Evolutionary conservation across 1,140 invertebrate species (phyloP).

Genomic region (Xylocopa sonorina): DNA sequence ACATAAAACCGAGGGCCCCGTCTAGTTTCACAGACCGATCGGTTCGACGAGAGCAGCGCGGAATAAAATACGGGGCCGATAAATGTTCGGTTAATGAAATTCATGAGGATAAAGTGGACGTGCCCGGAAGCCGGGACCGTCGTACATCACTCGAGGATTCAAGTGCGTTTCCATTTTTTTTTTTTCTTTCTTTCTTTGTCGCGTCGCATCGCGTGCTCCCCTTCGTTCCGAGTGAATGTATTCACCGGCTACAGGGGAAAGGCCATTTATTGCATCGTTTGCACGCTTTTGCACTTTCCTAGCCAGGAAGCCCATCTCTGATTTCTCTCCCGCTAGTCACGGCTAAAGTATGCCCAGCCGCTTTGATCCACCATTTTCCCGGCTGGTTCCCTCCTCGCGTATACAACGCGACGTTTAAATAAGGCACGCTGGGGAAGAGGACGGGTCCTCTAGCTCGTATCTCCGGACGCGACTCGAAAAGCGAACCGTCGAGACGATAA

Average conservation of each 20-base stretch:
- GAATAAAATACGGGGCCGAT: constrained; percentile 33
- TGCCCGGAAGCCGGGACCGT: constrained; percentile 46
- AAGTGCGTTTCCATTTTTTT: constrained; percentile 70
- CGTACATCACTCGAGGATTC: constrained; percentile 69
- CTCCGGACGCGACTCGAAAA: background rate
- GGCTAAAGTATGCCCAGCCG: constrained; percentile 48
- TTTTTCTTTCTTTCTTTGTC: constrained; percentile 58
- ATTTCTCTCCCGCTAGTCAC: constrained; percentile 51
- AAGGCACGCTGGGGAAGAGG: constrained; percentile 4
- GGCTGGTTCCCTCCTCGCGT: constrained; percentile 20
- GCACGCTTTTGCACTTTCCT: constrained; percentile 66
- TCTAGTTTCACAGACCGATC: background rate
- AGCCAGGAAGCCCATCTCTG: constrained; percentile 71
- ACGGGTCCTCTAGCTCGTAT: constrained; percentile 25
- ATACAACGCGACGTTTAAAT: background rate
- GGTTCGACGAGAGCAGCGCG: background rate
- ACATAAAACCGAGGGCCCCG: constrained; percentile 13
- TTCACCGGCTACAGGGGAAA: constrained; percentile 67
- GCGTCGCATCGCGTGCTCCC: constrained; percentile 66
- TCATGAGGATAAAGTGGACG: constrained; percentile 67
- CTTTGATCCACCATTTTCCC: constrained; percentile 39
- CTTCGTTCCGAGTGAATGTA: constrained; percentile 66
- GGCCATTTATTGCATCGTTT: constrained; percentile 27
- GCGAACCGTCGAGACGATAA: background rate
- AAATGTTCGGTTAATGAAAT: constrained; percentile 63